Evolutionary conservation across 2,797 vertebrate genomes (phyloP), one percentile per base, ranked within the genome.

Genomic region (Holocentrus rufus): DNA sequence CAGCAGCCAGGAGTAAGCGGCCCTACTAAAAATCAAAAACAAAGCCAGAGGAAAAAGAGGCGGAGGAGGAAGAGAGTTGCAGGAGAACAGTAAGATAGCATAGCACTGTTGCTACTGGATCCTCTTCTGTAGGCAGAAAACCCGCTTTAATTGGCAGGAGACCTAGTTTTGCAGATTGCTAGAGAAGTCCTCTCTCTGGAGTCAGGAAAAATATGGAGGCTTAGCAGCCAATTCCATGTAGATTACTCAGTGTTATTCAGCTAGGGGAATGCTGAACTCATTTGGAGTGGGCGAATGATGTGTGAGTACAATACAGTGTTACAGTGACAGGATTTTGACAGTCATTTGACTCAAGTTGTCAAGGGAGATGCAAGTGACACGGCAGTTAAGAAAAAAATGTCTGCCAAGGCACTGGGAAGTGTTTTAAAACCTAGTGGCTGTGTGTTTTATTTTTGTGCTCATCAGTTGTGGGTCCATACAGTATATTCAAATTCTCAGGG

Each of bases 321-420:
- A 30, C 64, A 69, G 52, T 47, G 76, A 70, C 54, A 23, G 65
- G 73, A 72, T 77, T 89, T 72, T 88, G 79, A 85, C 85, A 88
- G 83, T 83, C 81, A 80, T 85, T 86, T 86, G 76, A 83, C 85
- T 89, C 72, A 82, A 82, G 72, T 75, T 87, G 88, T 86, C 82
- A 74, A 62, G 76, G 61, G 83, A 87, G 72, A 80, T 67, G 77
- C 44, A 73, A 54, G 82, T 71, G 82, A 71, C 78, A 49, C 76
- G 86, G 76, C 65, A 64, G 44, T 67, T 75, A 57, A 71, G 70
- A 76, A 75, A 74, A 34, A 60, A 72, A 62, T n/a, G 56, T 57
- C 75, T 84, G 70, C 46, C 69, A 36, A 18, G 17, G 25, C 65
- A 72, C 4, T 61, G 30, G 59, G 69, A 36, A 72, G n/a, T 53